These are phyloP conservation scores for Trachelus tabidus DNA, from an alignment of 2,888 invertebrate genomes.

Conservation along the genomic window DNA sequence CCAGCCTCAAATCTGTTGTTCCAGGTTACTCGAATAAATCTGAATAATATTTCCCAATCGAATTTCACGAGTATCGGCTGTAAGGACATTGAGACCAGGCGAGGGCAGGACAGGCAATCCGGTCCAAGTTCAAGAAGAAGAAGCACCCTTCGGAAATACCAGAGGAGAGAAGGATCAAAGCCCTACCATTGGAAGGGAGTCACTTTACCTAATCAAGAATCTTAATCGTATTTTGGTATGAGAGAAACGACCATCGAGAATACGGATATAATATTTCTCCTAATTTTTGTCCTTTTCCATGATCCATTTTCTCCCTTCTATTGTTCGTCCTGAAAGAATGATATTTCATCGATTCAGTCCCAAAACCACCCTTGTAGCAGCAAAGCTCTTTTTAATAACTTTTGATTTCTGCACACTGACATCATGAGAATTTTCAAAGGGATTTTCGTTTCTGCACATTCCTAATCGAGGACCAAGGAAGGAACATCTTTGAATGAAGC, in stretches of 20 bases:
- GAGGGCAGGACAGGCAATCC: background rate
- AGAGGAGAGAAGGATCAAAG: background rate
- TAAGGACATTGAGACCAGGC: background rate
- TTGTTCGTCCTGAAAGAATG: background rate
- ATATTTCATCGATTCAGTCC: background rate
- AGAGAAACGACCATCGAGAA: background rate
- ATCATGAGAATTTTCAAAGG: background rate
- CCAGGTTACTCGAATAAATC: constrained; percentile 47
- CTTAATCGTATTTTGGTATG: background rate
- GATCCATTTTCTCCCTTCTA: background rate
- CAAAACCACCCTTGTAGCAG: background rate
- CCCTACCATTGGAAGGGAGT: background rate
- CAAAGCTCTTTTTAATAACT: background rate
- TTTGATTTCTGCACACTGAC: background rate
- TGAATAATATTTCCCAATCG: constrained; percentile 35
- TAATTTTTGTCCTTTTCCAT: background rate
- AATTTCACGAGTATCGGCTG: constrained; percentile 18
- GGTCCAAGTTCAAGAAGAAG: background rate
- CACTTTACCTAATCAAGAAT: background rate
- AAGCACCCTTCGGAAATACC: background rate
- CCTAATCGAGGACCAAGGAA: background rate
- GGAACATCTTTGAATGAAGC: too few relatives aligned
- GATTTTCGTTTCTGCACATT: background rate
- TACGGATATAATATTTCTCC: background rate
- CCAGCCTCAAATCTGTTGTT: constrained; percentile 27